Evolutionary conservation across 2,797 vertebrate genomes (phyloP).

Genomic region (Anguilla megastoma): DNA sequence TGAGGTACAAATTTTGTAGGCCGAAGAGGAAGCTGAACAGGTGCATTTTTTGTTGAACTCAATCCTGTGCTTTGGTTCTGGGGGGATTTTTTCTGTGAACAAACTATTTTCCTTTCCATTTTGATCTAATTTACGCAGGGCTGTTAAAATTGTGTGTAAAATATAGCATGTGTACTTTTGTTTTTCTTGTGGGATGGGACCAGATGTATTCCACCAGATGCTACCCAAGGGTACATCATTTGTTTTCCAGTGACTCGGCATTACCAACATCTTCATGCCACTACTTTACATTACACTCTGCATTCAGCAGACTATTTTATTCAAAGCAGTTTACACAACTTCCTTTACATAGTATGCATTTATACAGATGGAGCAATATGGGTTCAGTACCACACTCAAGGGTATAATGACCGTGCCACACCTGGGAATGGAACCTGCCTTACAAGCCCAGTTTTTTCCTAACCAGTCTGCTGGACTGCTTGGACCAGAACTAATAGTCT

Average conservation of each 20-base stretch:
- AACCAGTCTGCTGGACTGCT: background rate
- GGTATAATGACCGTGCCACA: no score
- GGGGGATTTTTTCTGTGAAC: no score
- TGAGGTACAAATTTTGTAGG: background rate
- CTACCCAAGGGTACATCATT: background rate
- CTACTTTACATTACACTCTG: background rate
- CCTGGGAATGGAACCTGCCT: background rate
- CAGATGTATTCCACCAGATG: background rate
- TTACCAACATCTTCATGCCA: background rate
- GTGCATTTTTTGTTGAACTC: background rate
- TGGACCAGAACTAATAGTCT: slow-evolving; percentile 32
- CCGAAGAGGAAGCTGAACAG: background rate
- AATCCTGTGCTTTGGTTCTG: background rate
- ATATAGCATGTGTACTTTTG: no score
- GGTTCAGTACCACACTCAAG: no score
- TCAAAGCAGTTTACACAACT: no score
- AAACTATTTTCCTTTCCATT: background rate
- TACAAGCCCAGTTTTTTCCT: background rate
- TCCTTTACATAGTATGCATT: no score
- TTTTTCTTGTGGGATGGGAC: background rate
- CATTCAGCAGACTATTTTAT: no score
- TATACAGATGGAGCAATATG: no score
- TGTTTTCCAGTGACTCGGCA: slow-evolving; percentile 15
- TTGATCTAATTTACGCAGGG: background rate
- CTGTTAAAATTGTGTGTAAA: background rate